Conservation (phyloP, 2,113 vertebrate genomes). For the Coryphaenoides rupestris region DNA sequence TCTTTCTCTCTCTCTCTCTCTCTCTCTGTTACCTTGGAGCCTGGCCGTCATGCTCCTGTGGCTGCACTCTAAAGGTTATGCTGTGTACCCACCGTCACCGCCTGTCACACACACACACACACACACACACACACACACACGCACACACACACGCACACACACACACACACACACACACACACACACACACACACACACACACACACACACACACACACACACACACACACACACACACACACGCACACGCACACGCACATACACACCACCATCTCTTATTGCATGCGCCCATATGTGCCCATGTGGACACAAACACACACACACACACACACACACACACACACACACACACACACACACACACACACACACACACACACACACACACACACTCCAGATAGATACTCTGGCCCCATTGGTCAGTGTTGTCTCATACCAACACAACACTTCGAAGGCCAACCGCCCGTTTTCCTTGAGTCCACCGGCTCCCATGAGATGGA, state of each 20-base stretch:
- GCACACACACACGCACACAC: slow-evolving; percentile 25
- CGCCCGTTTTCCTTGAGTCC: neutral
- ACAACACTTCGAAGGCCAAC: neutral
- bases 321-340: neutral
- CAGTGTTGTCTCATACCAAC: neutral
- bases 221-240: neutral
- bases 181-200: slow-evolving; percentile 3
- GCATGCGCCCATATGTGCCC: too few species aligned
- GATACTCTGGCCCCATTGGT: neutral
- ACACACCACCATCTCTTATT: too few species aligned
- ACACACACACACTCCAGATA: neutral
- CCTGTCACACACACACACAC: slow-evolving; percentile 57
- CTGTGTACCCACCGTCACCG: slow-evolving; percentile 70
- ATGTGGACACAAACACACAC: neutral
- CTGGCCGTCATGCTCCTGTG: slow-evolving; percentile 72
- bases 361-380: neutral
- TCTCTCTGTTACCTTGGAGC: slow-evolving; percentile 62
- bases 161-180: slow-evolving; percentile 35
- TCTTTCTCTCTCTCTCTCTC: neutral
- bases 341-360: neutral
- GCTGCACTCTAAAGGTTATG: slow-evolving; percentile 70
- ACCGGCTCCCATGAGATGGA: neutral
- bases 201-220: slow-evolving; percentile 7
- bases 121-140: slow-evolving; percentile 9
- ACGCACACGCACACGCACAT: slow-evolving; percentile 16